A percentile compares a stretch with the other conserved stretches of the same genome.
Conservation (phyloP, 1,140 invertebrate species). For the Pachypeltis micranthus region DNA sequence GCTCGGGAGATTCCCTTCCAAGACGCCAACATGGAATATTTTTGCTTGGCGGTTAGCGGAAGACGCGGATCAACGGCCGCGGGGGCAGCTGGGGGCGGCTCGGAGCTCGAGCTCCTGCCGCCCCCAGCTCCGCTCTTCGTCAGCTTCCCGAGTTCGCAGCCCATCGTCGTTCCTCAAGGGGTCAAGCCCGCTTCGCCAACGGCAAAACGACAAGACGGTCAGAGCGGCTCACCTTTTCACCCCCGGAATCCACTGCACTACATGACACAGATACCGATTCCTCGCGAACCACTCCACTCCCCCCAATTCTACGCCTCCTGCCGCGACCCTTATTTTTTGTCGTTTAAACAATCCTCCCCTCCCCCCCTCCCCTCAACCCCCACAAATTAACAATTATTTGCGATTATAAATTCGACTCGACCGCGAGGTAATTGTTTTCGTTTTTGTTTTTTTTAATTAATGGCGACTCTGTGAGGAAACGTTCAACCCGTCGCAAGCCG, state of each 20-base stretch:
- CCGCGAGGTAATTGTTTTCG: not conserved
- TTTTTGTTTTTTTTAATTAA: no score
- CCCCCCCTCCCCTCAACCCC: no score
- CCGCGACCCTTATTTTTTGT: not conserved
- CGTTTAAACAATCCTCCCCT: no score
- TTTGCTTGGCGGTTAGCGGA: constrained; percentile 72
- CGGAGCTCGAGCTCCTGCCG: constrained; percentile 33
- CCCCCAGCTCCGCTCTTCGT: constrained; percentile 40
- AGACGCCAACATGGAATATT: constrained; percentile 72
- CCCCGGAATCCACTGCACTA: constrained; percentile 3
- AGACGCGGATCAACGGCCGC: constrained; percentile 60
- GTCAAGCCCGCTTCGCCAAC: not conserved
- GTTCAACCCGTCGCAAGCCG: no score
- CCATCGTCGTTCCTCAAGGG: constrained; percentile 40
- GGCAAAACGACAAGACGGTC: not conserved
- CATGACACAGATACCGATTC: constrained; percentile 14
- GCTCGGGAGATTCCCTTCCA: constrained; percentile 81
- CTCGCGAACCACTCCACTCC: no score
- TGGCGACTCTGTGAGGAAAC: no score
- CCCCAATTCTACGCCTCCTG: not conserved
- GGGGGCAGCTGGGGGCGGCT: constrained; percentile 38
- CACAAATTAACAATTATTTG: not conserved
- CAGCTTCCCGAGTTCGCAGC: constrained; percentile 64
- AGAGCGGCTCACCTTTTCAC: not conserved
- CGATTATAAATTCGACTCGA: not conserved